Percentiles rank a stretch among this genome's conserved stretches.
phyloP scores from a whole-genome alignment of 2,888 invertebrate genomes.

The Volucella bombylans region DNA sequence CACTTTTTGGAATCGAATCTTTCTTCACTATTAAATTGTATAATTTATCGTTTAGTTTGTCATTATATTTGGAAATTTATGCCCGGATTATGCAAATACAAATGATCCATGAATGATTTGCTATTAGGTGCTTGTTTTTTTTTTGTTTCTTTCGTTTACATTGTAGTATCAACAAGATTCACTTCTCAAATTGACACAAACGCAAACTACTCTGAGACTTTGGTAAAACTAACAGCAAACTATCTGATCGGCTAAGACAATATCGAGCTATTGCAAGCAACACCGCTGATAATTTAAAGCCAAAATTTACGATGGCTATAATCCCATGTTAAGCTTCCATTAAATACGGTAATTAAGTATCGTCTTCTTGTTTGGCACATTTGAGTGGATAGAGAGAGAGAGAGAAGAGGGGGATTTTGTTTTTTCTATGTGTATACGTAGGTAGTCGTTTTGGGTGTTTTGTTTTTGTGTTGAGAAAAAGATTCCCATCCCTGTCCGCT shows the following conservation, averaged over 20 bases:
- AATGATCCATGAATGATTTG: slow-evolving; percentile 53
- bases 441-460: no score
- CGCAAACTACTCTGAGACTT: neutral
- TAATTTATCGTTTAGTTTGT: slow-evolving; percentile 39
- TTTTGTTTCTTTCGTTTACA: no score
- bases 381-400: neutral
- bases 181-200: neutral
- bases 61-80: slow-evolving; percentile 39
- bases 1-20: neutral
- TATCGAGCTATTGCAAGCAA: neutral
- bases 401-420: no score
- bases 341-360: slow-evolving; percentile 42
- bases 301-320: slow-evolving; percentile 63
- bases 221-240: neutral
- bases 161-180: slow-evolving; percentile 11
- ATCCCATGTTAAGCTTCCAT: slow-evolving; percentile 53
- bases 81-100: slow-evolving; percentile 62
- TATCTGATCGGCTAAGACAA: slow-evolving; percentile 22
- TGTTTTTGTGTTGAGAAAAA: neutral
- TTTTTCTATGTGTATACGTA: no score
- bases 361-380: slow-evolving; percentile 6
- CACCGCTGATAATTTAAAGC: slow-evolving; percentile 57
- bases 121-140: slow-evolving; percentile 11
- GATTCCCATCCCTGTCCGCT: neutral
- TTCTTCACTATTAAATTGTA: neutral